phyloP scores from a whole-genome alignment of 2,888 invertebrate species.

The Temnothorax unifasciatus region DNA sequence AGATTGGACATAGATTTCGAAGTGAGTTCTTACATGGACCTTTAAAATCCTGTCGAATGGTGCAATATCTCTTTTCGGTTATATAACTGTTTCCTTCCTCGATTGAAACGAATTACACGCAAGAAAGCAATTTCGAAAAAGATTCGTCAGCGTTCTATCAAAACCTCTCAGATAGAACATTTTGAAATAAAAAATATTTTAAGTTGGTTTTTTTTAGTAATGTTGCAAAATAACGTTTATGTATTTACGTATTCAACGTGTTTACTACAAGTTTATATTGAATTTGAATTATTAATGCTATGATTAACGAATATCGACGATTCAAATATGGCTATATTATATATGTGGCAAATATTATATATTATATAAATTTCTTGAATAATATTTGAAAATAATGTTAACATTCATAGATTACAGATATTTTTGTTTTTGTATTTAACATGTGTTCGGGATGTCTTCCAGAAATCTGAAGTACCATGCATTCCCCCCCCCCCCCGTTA shows the following conservation, averaged over 20 bases:
- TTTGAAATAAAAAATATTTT: not conserved
- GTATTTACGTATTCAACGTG: not conserved
- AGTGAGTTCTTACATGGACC: constrained; percentile 47
- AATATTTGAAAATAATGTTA: not conserved
- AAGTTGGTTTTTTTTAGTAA: not conserved
- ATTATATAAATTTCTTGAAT: not conserved
- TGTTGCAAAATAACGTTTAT: not conserved
- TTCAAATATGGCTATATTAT: not conserved
- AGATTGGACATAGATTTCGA: constrained; percentile 62
- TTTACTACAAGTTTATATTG: not conserved
- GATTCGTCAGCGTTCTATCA: constrained; percentile 22
- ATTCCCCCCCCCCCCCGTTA: no score
- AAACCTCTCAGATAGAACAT: not conserved
- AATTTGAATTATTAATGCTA: constrained; percentile 22
- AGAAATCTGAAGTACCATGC: not conserved
- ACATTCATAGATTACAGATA: not conserved
- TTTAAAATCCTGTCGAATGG: constrained; percentile 46
- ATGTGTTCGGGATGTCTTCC: not conserved
- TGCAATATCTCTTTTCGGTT: constrained; percentile 38
- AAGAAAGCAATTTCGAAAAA: constrained; percentile 25
- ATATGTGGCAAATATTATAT: no score
- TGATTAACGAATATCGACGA: not conserved
- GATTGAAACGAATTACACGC: constrained; percentile 36
- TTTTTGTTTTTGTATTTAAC: not conserved
- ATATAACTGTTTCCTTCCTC: constrained; percentile 32